Base-by-base conservation (phyloP, 2,888 invertebrate species). In the Vanessa cardui region DNA sequence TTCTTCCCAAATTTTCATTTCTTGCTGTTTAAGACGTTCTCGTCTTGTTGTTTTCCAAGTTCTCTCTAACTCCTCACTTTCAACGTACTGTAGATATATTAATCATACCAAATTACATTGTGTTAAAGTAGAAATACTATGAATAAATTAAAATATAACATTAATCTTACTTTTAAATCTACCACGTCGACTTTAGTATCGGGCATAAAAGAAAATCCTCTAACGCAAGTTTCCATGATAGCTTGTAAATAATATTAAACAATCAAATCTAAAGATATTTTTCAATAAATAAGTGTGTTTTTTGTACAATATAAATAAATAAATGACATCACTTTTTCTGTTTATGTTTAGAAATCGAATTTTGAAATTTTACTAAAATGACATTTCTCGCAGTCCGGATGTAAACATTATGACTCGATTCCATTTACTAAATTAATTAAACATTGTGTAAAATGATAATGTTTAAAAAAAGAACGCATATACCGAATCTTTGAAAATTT, bases 1-100 rank as follows among this genome's bases (percentile, higher is more conserved):
- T 60, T 90, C 86, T 6, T 90, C 84, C 92, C 92, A 93, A 62
- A 92, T 86, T 71, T 77, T 85, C 61, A 89, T 83, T 68, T 93
- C 93, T 58, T 85, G 86, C 33, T 85, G 81, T 69, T 87, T 90
- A 12, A 83, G 74, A 1, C 90, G 85, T 68, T 92, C 86, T 9
- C 93, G 78, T 6, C 89, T 81, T 0, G 80, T 82, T 1, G 77
- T 74, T 65, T 84, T 86, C 88, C 93, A 90, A 1, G 89, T 82
- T 15, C 84, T 78, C 56, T 87, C 86, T 54, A 93, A 72, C 66
- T 89, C 90, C 2, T 75, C 81, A 62, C 82, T 80, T 73, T 89
- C 86, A 6, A 93, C 83, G 68, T 82, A 89, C 93, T 93, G 39
- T 76, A 47, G 79, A 69, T 64, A 66, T 8, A 61, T 50, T 20